phyloP scores from a whole-genome alignment of 2,113 vertebrate genomes.

The Vireo altiloquus region DNA sequence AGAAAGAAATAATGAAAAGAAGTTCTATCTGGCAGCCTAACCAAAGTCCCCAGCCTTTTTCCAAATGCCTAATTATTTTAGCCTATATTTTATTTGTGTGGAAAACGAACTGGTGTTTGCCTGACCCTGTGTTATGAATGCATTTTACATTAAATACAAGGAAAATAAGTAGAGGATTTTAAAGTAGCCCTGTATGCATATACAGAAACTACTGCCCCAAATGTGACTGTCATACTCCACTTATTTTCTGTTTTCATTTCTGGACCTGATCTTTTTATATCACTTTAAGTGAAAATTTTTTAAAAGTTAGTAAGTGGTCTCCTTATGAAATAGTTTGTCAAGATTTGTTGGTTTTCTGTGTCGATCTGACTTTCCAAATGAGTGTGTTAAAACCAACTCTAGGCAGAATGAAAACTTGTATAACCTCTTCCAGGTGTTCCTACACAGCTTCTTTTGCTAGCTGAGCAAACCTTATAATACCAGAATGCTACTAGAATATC shows the following conservation, averaged over 20 bases:
- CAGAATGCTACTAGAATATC: not conserved
- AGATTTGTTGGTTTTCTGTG: not conserved
- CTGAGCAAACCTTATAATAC: not conserved
- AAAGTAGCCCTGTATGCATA: rapidly evolving
- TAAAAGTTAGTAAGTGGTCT: not conserved
- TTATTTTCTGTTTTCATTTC: not conserved
- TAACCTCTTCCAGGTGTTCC: not conserved
- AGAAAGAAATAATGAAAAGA: not conserved
- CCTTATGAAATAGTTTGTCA: not conserved
- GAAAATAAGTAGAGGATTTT: not conserved
- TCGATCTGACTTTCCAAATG: not conserved
- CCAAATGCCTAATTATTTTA: not conserved
- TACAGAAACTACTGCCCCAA: not conserved
- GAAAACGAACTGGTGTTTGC: not conserved
- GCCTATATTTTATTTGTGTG: not conserved
- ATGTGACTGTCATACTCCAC: not conserved
- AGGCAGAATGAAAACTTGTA: not conserved
- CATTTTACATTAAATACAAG: not conserved
- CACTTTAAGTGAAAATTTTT: not conserved
- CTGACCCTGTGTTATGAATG: not conserved
- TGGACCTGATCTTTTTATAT: not conserved
- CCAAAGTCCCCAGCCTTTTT: not conserved
- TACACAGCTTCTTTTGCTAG: not conserved
- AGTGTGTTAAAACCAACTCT: not conserved
- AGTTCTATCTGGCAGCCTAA: not conserved